phyloP scores from a whole-genome alignment of 1,140 invertebrate species.

The Anadara kagoshimensis region DNA sequence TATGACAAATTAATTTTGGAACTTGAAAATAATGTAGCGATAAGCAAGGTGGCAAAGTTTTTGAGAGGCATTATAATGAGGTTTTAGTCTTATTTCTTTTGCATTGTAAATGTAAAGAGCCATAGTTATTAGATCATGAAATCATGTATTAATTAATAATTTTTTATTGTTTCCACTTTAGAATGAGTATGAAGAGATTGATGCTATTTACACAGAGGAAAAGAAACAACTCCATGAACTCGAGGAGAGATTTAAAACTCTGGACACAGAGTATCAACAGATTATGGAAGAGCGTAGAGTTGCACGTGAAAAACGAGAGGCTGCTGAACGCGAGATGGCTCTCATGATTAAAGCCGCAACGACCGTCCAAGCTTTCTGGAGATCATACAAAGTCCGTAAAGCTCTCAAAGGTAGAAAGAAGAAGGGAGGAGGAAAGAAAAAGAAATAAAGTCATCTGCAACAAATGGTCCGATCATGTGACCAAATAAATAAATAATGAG shows the following conservation, averaged over 20 bases:
- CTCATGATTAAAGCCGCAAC: slow-evolving; percentile 70
- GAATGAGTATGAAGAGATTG: slow-evolving; percentile 73
- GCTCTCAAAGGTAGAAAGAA: slow-evolving; percentile 71
- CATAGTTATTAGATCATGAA: too few relatives aligned
- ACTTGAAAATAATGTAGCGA: too few relatives aligned
- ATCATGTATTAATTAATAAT: too few relatives aligned
- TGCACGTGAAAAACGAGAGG: slow-evolving; percentile 66
- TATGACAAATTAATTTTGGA: too few relatives aligned
- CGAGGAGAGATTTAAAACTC: slow-evolving; percentile 72
- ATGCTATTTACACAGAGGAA: slow-evolving; percentile 70
- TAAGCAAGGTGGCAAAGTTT: too few relatives aligned
- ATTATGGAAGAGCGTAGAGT: slow-evolving; percentile 69
- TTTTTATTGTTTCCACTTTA: slow-evolving; percentile 44
- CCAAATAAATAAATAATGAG: too few relatives aligned
- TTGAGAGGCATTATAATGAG: too few relatives aligned
- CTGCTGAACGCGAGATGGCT: slow-evolving; percentile 67
- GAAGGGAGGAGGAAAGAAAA: slow-evolving; percentile 64
- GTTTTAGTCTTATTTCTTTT: too few relatives aligned
- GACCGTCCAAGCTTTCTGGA: slow-evolving; percentile 73
- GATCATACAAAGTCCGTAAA: slow-evolving; percentile 73
- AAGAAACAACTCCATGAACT: slow-evolving; percentile 73
- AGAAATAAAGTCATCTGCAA: slow-evolving; percentile 20
- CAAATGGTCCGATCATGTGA: too few relatives aligned
- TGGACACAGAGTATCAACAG: slow-evolving; percentile 69
- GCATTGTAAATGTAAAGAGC: neutral